A percentile compares a stretch with the other conserved stretches of the same genome.
Evolutionary conservation across 2,113 vertebrate genomes (phyloP).

Genomic region (Cyprichromis sp.): DNA sequence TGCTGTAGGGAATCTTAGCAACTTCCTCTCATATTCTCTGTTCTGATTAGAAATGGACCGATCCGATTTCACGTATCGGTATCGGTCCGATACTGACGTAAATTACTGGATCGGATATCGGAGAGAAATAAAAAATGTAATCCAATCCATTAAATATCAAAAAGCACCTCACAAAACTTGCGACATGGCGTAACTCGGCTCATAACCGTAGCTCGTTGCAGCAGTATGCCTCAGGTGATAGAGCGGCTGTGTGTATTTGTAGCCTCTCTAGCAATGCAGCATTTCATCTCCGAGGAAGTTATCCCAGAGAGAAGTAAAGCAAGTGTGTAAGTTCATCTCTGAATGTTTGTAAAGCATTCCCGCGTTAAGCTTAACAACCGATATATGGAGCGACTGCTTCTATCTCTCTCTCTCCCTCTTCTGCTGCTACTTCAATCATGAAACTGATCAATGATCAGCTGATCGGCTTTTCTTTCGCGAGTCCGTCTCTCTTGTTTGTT

Average conservation of each 20-base stretch:
- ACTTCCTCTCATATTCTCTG: not conserved
- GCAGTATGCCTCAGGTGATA: accelerated
- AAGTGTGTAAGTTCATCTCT: not conserved
- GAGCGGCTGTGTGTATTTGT: not conserved
- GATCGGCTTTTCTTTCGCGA: accelerated
- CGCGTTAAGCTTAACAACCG: not conserved
- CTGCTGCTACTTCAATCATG: not conserved
- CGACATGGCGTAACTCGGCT: accelerated
- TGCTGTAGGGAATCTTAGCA: not conserved
- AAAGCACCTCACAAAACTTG: not conserved
- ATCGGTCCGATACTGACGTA: not conserved
- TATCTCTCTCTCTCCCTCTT: accelerated
- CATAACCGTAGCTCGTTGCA: not conserved
- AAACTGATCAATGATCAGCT: not conserved
- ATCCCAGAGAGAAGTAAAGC: not conserved
- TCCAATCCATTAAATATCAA: not conserved
- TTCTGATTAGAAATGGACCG: not conserved
- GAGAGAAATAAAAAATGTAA: not conserved
- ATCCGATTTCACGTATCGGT: accelerated
- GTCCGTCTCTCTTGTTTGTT: not conserved
- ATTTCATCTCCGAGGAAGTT: not conserved
- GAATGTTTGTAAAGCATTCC: not conserved
- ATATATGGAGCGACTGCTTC: not conserved
- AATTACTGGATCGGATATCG: not conserved
- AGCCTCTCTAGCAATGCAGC: accelerated